Base-by-base conservation (phyloP, 2,113 vertebrate genomes). In the Pholis gunnellus region DNA sequence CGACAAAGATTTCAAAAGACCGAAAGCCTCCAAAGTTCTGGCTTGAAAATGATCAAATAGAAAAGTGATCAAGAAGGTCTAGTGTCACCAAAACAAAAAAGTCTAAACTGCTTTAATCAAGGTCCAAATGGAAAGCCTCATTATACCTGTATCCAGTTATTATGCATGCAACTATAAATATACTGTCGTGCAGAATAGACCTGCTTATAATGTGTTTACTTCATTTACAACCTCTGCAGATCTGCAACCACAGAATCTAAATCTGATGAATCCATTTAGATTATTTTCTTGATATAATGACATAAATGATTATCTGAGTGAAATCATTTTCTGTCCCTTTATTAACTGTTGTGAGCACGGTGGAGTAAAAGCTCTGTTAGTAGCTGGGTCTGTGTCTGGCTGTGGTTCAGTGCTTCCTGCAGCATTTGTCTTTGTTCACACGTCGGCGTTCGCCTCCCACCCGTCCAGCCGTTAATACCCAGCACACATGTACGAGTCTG, bases 401-500 rank as follows among this genome's bases (percentile, higher is more conserved):
- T 67, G 9, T 1, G 27, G 36, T 1, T 44, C 38, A n/a, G 22
- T 14, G 38, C 74, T 25, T 69, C 71, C 50, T 27, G 6, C 42
- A 66, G 54, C 17, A 8, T 64, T 50, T n/a, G 25, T 61, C 46
- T 34, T 34, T 34, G 31, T 34, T 34, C 31, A 34, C 31, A 34
- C 31, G 31, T 34, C 5, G 31, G 31, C 34, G 34, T 6, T 34
- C 34, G 34, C 34, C 34, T 34, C 34, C 34, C 34, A 34, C 34
- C 34, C 5, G 34, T 34, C 34, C 34, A 5, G 34, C 34, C 34
- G 34, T 87, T 85, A 84, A 87, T 91, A 87, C 86, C 68, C 75
- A 27, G 68, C 74, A 36, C 64, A 31, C 87, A 78, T 83, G 85
- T 86, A 79, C 80, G 75, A 89, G 78, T 65, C 78, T 13, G 63